Base-by-base conservation (phyloP, 2,797 vertebrate genomes). In the Eurystomus glaucurus region DNA sequence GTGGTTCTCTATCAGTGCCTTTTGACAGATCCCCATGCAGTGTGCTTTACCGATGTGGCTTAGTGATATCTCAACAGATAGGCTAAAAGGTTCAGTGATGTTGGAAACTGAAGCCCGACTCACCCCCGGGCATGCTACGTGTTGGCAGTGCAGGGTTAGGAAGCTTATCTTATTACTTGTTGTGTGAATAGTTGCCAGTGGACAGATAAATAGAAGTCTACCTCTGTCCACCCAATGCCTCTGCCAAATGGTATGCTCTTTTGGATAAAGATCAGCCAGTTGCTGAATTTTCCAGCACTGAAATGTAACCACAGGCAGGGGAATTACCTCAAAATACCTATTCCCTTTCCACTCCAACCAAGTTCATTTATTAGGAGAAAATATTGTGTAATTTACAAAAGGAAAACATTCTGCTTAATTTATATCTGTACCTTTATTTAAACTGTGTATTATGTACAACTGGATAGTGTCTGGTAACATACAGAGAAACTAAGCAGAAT, bases 401-500 rank as follows among this genome's bases (percentile, higher is more conserved):
- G 48, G 52, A 79, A 95, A 90, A 71, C 52, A 54, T 41, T 41
- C 41, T 41, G 15, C 68, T 43, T 57, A 12, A 76, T 90, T 95
- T 88, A 14, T 83, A 65, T 88, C 71, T 92, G 31, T 75, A 70
- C 20, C 22, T 50, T 50, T 65, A 51, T 88, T 80, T 88, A 28
- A 72, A 66, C 11, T 23, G 7, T 48, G 4, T 58, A 19, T 65
- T 83, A 37, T 79, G 62, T 85, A 71, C 66, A 88, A 33, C 37
- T 81, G 61, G 18, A 33, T 80, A 62, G 60, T 76, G 23, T 95
- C 76, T 72, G 66, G 35, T 72, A 89, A 85, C 41, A 28, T 60
- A 85, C 5, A 87, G 58, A 92, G 77, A 92, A 85, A 88, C 37
- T 29, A 85, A 92, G 76, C 31, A 52, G n/a, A 55, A 78, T 50